phyloP scores from a whole-genome alignment of 2,797 vertebrate species.

The Phataginus tricuspis region DNA sequence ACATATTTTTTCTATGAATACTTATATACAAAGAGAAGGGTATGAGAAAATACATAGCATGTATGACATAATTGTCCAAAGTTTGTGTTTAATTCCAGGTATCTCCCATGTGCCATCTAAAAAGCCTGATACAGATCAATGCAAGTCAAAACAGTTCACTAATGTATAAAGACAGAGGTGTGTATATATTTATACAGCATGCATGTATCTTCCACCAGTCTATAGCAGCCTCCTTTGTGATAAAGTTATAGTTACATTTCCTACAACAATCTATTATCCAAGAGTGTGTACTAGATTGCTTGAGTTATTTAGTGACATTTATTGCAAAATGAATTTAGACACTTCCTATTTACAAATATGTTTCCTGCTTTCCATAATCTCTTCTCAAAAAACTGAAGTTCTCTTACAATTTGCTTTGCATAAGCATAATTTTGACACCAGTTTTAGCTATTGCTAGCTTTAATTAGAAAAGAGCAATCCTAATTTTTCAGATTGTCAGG shows the following conservation, averaged over 20 bases:
- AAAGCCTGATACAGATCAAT: neutral
- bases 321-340: conserved; percentile 45
- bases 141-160: neutral
- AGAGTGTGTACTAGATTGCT: neutral
- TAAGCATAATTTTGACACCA: neutral
- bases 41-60: neutral
- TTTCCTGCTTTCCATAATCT: conserved; percentile 23
- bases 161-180: neutral
- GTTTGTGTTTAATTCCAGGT: neutral
- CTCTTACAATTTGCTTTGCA: neutral
- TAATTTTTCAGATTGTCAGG: neutral
- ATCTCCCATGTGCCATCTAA: neutral
- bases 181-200: neutral
- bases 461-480: neutral
- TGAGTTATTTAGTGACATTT: conserved; percentile 9
- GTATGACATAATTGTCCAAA: neutral
- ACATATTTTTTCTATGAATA: neutral
- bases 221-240: neutral
- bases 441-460: neutral
- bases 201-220: neutral
- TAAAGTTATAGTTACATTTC: conserved; percentile 18
- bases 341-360: conserved; percentile 17
- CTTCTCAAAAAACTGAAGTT: neutral
- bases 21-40: neutral
- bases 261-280: neutral